Base-by-base conservation (phyloP, 2,113 vertebrate genomes). In the Xiphophorus hellerii region DNA sequence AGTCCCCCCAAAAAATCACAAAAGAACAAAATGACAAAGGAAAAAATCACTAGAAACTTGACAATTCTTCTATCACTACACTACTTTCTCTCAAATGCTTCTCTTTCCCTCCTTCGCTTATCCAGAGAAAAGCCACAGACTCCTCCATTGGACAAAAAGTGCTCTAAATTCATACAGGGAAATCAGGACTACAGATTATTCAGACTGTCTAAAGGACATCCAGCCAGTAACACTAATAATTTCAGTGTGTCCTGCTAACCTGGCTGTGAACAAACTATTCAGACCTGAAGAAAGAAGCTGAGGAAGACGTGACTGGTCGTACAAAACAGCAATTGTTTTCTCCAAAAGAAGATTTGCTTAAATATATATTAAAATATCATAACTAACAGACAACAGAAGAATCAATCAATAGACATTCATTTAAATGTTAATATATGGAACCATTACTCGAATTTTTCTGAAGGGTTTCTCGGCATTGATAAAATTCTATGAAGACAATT, bases 401-500 rank as follows among this genome's bases (percentile, higher is more conserved):
- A 83, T 74, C 62, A 31, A 90, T 87, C 81, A 20, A 84, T 83
- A 62, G 7, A 33, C 28, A 77, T 69, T 76, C 64, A 35, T 62
- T 58, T 11, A 63, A 71, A 64, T 37, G 29, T 8, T 77, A 78
- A 84, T 75, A 82, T 67, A 80, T 48, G 63, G 65, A 70, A 69
- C 80, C 80, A 87, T 85, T 88, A 83, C 63, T 31, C 74, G 30
- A 61, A 11, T 82, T 66, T 76, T 71, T 76, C 84, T 42, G 60
- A 74, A 77, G 79, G 77, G 74, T 51, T 76, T 62, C 27, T 62
- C 48, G 20, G 30, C 62, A 80, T 51, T 22, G 71, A 66, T 42
- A 71, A 0, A 14, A 37, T 78, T n/a, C 27, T 68, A 37, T 20
- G 20, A 8, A 66, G 71, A 27, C 10, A 1, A 15, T 82, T 71